Base-by-base conservation (phyloP, 2,888 invertebrate genomes). In the Pachymerium ferrugineum region DNA sequence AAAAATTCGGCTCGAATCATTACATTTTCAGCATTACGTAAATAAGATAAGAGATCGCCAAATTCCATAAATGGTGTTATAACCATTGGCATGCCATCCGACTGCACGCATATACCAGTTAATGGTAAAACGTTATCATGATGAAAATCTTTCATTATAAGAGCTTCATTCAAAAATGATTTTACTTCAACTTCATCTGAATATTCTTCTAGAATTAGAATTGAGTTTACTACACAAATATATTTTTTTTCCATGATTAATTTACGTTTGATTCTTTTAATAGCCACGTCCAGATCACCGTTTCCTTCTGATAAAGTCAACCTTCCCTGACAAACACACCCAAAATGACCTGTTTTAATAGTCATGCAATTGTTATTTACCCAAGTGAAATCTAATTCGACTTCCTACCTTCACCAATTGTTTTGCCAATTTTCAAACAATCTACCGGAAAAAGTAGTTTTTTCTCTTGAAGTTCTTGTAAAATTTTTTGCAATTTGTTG, bases 111-210 rank as follows among this genome's bases (percentile, higher is more conserved):
- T 19, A 86, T 83, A 14, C 85, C 85, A 47, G 84, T 81, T 73
- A 85, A 78, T 1, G 81, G 78, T 1, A 86, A 79, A 1, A 86
- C 84, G 78, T 86, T 84, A 1, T 80, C 80, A 79, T 86, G 86
- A 75, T 84, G 80, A 77, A 86, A 84, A 76, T 85, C 84, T 74
- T 84, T 84, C 86, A 86, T 86, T 70, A 84, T 83, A 70, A 84
- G 78, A 0, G 85, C 86, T 79, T 86, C 86, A 28, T 84, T 81
- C 31, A 85, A 79, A 76, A 86, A 85, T 16, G 81, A 80, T 68
- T 82, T 82, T 10, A 81, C 70, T 22, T 77, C 77, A 38, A 77
- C 76, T 12, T 72, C 76, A 8, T 54, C 70, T 28, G 71, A 76
- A 70, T 75, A 72, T 30, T 76, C 76, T 22, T 74, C 76, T 47